These are phyloP conservation scores for Chydorus sphaericus DNA, from an alignment of 2,888 invertebrate genomes.

Conservation along the genomic window DNA sequence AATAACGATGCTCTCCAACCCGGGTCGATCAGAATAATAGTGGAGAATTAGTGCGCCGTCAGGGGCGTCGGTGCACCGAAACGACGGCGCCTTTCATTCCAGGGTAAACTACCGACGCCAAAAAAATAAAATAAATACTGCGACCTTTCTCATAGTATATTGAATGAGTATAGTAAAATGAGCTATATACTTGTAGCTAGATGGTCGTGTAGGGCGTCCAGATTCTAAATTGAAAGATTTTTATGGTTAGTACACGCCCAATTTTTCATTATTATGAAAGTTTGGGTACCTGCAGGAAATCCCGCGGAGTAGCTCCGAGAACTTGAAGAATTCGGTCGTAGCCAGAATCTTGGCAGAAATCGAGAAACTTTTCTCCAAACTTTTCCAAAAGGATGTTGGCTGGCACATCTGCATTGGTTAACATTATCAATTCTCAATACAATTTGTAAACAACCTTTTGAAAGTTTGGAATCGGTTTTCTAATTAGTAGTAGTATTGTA, in stretches of 20 bases:
- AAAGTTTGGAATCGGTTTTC: too few species aligned
- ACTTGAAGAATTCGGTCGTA: slow-evolving; percentile 91
- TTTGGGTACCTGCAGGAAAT: slow-evolving; percentile 68
- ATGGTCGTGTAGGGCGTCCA: slow-evolving; percentile 91
- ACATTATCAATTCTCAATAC: too few species aligned
- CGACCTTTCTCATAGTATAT: too few species aligned
- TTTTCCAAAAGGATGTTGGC: slow-evolving; percentile 76
- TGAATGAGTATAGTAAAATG: background rate
- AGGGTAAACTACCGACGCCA: slow-evolving; percentile 69
- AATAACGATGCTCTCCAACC: slow-evolving; percentile 87
- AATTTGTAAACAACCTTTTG: too few species aligned
- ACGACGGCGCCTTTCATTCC: slow-evolving; percentile 91
- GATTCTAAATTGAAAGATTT: slow-evolving; percentile 51
- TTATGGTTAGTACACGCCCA: too few species aligned
- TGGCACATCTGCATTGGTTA: slow-evolving; percentile 55
- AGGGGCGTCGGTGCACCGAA: slow-evolving; percentile 78
- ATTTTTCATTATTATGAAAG: background rate
- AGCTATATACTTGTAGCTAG: slow-evolving; percentile 47
- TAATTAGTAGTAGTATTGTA: too few species aligned
- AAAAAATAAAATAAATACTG: too few species aligned
- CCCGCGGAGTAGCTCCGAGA: slow-evolving; percentile 81
- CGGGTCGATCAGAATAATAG: slow-evolving; percentile 89
- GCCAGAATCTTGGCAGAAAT: slow-evolving; percentile 93
- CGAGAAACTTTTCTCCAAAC: slow-evolving; percentile 89
- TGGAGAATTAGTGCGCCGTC: slow-evolving; percentile 82